phyloP scores from a whole-genome alignment of 1,140 invertebrate genomes.

The Battus philenor region DNA sequence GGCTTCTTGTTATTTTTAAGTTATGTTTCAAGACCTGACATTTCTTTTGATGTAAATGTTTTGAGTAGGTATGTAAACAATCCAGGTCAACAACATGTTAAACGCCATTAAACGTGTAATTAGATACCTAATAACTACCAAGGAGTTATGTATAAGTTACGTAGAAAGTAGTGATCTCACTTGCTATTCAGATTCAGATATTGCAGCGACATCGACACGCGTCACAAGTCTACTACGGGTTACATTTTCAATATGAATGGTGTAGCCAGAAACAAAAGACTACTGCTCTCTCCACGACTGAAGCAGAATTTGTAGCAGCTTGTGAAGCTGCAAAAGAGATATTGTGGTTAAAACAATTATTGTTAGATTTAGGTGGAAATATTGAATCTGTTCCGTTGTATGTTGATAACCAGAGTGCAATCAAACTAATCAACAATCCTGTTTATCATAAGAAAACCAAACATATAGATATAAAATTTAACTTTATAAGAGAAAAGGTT shows the following conservation, averaged over 20 bases:
- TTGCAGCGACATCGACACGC: constrained; percentile 36
- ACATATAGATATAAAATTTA: constrained; percentile 43
- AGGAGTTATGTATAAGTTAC: constrained; percentile 30
- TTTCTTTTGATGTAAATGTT: constrained; percentile 22
- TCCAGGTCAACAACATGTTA: constrained; percentile 40
- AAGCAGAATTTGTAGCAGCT: constrained; percentile 57
- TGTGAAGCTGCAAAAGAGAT: constrained; percentile 38
- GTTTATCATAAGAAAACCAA: constrained; percentile 39
- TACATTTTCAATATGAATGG: constrained; percentile 44
- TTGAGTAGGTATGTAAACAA: constrained; percentile 48
- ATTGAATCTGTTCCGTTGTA: constrained; percentile 26
- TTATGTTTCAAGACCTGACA: constrained; percentile 39
- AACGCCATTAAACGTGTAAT: constrained; percentile 44
- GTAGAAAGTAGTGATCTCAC: constrained; percentile 13
- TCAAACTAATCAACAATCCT: constrained; percentile 35
- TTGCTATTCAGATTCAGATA: constrained; percentile 50
- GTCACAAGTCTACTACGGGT: constrained; percentile 39
- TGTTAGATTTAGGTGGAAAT: constrained; percentile 29
- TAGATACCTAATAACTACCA: constrained; percentile 57
- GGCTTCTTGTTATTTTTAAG: constrained; percentile 59
- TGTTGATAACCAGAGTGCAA: constrained; percentile 40
- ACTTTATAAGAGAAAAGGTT: constrained; percentile 40
- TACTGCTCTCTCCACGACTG: constrained; percentile 47
- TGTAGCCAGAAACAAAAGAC: constrained; percentile 43
- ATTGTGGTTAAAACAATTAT: constrained; percentile 34